Base-by-base conservation (phyloP, 2,113 vertebrate species). In the Chrysemys picta region DNA sequence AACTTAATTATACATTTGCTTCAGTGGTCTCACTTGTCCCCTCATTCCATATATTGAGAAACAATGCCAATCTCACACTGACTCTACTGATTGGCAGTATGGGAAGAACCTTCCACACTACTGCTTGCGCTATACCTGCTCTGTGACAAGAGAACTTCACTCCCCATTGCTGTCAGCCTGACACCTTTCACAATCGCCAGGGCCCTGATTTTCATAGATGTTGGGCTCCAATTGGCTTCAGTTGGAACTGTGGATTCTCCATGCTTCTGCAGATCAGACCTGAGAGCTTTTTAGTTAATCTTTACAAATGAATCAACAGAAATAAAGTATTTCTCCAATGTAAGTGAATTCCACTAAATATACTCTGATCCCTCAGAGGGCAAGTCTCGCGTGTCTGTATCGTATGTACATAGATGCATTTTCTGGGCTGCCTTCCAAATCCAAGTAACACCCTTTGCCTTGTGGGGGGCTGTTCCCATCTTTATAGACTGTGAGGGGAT, bases 401-500 rank as follows among this genome's bases (percentile, higher is more conserved):
- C 1, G 6, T 57, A 50, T 1, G 1, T 59, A 8, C 9, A 62
- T 76, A 85, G 45, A n/a, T 49, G 1, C 2, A 27, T 88, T 85
- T 92, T 91, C 72, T 91, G 49, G 35, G 50, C 45, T 1, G 0
- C 65, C 57, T 92, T 72, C 65, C 87, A 35, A 80, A 42, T 17
- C 50, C 53, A 85, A 94, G 19, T 85, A 94, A 31, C 75, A 47
- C 13, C 6, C 16, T 54, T 47, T 78, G 49, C 52, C 9, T 47
- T 21, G 22, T 7, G 19, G 5, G 27, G 59, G 13, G 93, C 49
- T 95, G 53, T 76, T 92, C 82, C 84, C 56, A 12, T 45, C 82
- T 88, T 45, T 19, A 76, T 24, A 99, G 99, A 98, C 49, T 98
- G 98, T 90, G 98, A 99, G 96, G 99, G 99, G 62, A 98, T 99